Conservation (phyloP, 2,888 invertebrate species). For the Ornithoptera priamus region DNA sequence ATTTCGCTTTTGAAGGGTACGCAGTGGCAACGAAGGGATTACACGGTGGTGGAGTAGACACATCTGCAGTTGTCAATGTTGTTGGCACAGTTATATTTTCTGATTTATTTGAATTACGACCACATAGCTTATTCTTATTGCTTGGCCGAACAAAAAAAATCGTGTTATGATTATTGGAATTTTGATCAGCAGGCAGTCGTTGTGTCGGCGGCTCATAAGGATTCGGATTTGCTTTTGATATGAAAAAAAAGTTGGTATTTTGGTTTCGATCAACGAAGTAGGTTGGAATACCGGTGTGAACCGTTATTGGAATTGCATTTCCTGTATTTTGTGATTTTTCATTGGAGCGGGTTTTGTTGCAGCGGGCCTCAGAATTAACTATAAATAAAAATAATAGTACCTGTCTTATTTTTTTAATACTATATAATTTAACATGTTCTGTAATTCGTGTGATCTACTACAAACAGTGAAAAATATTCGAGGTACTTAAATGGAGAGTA, state of each 20-base stretch:
- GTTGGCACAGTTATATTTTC: not conserved
- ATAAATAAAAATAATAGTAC: not conserved
- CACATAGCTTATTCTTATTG: not conserved
- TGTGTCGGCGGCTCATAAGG: not conserved
- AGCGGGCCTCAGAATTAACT: not conserved
- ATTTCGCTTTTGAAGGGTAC: too few relatives aligned
- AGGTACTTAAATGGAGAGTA: too few relatives aligned
- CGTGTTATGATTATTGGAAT: not conserved
- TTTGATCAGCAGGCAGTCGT: not conserved
- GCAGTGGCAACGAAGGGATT: too few relatives aligned
- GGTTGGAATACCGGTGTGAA: not conserved
- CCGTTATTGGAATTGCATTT: not conserved
- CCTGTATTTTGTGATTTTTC: not conserved
- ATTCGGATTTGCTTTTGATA: not conserved
- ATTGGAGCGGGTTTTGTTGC: not conserved
- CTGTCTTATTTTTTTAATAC: too few relatives aligned
- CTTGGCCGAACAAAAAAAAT: not conserved
- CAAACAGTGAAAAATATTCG: too few relatives aligned
- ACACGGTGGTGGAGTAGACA: not conserved
- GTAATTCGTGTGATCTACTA: too few relatives aligned
- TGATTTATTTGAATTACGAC: not conserved
- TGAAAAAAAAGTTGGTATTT: not conserved
- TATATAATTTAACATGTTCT: too few relatives aligned
- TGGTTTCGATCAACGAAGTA: not conserved
- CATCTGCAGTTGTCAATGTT: not conserved